These are phyloP conservation scores for Actinernus sp. DNA, from an alignment of 92 coral and sea anemone genomes.

Conservation along the genomic window DNA sequence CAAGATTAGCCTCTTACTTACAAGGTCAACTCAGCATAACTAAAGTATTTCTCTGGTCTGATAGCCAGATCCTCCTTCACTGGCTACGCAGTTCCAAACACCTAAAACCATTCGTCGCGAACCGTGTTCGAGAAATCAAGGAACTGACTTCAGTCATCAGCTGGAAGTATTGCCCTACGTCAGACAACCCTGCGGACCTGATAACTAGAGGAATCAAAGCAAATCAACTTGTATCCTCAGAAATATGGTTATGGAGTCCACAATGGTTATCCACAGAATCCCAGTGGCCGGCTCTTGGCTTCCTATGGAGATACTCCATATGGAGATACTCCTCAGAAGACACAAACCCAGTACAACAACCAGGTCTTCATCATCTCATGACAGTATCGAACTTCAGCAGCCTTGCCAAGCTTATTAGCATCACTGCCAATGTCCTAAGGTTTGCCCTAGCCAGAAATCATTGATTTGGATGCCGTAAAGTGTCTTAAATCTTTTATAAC, in stretches of 20 bases:
- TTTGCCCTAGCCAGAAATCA: too few relatives aligned
- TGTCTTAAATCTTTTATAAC: too few relatives aligned
- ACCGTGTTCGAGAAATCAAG: conserved; percentile 31
- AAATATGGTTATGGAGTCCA: conserved; percentile 38
- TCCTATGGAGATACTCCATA: too few relatives aligned
- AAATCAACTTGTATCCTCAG: not conserved
- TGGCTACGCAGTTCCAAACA: conserved; percentile 40
- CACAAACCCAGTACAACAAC: too few relatives aligned
- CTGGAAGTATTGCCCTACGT: conserved; percentile 57
- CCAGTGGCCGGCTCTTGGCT: conserved; percentile 56
- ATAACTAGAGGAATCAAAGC: conserved; percentile 50
- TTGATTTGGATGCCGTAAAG: too few relatives aligned
- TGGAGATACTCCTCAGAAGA: too few relatives aligned
- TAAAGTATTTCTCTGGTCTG: conserved; percentile 37
- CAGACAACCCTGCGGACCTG: too few relatives aligned
- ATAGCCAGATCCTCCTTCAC: conserved; percentile 56
- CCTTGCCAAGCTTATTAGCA: not conserved
- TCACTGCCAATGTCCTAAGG: conserved; percentile 39
- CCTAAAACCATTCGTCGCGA: conserved; percentile 13
- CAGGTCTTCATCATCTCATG: too few relatives aligned
- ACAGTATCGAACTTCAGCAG: conserved; percentile 16
- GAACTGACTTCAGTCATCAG: not conserved
- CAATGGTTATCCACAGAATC: conserved; percentile 18
- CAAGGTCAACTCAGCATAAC: not conserved
- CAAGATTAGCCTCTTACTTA: conserved; percentile 30